phyloP scores from a whole-genome alignment of 2,113 vertebrate species.

The Phoxinus phoxinus region DNA sequence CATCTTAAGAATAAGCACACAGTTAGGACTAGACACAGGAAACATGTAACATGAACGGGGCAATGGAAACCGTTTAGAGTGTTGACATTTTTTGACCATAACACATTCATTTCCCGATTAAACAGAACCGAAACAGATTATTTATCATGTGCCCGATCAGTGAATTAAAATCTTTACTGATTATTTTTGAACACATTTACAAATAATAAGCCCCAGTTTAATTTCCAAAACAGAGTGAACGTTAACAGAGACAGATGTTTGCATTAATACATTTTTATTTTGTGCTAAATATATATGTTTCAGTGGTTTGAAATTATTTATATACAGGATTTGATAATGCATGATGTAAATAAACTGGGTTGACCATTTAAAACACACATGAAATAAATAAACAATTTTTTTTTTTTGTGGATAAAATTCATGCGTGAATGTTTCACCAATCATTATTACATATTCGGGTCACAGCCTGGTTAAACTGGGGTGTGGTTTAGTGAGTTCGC shows the following conservation, averaged over 20 bases:
- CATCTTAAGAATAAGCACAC: constrained; percentile 59
- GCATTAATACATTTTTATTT: background rate
- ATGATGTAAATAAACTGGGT: background rate
- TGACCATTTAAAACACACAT: background rate
- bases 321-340: background rate
- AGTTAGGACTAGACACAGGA: background rate
- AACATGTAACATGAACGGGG: no score
- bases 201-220: background rate
- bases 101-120: background rate
- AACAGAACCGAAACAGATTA: background rate
- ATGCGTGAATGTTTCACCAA: background rate
- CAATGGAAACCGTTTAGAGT: no score
- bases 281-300: background rate
- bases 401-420: background rate
- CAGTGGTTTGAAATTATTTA: background rate
- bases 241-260: background rate
- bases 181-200: background rate
- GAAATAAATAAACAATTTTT: no score
- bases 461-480: background rate
- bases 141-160: background rate
- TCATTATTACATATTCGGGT: no score
- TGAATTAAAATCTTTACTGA: background rate
- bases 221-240: background rate
- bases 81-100: background rate
- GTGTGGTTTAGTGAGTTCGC: background rate